Evolutionary conservation across 2,113 vertebrate species (phyloP).

Genomic region (Corvus hawaiiensis): DNA sequence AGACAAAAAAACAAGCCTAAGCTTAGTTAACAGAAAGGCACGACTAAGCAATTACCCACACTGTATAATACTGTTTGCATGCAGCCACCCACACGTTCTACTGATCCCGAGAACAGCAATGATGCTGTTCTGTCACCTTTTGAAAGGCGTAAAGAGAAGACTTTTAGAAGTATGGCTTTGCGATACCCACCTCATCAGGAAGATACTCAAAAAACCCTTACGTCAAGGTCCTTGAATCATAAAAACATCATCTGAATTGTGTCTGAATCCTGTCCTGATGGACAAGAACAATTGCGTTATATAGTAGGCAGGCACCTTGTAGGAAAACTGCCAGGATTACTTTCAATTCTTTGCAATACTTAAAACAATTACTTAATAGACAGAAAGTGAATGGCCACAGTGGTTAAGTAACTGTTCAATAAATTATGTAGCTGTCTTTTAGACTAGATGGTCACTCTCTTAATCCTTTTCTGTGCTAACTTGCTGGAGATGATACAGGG

Average conservation of each 20-base stretch:
- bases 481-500: neutral
- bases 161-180: neutral
- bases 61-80: neutral
- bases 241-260: neutral
- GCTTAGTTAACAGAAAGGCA: conserved; percentile 33
- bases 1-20: conserved; percentile 28
- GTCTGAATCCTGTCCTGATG: neutral
- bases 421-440: neutral
- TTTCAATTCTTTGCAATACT: neutral
- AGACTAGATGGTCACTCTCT: neutral
- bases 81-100: neutral
- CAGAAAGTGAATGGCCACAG: neutral
- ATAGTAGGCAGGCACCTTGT: neutral
- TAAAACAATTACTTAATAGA: neutral
- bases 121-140: neutral
- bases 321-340: neutral
- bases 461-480: neutral
- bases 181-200: neutral
- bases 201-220: neutral
- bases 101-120: neutral
- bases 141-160: neutral
- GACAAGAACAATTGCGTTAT: neutral
- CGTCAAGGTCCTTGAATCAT: neutral
- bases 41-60: conserved; percentile 9
- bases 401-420: neutral